These are phyloP conservation scores for Scyliorhinus canicula DNA, from an alignment of 2,797 vertebrate genomes.

Conservation along the genomic window DNA sequence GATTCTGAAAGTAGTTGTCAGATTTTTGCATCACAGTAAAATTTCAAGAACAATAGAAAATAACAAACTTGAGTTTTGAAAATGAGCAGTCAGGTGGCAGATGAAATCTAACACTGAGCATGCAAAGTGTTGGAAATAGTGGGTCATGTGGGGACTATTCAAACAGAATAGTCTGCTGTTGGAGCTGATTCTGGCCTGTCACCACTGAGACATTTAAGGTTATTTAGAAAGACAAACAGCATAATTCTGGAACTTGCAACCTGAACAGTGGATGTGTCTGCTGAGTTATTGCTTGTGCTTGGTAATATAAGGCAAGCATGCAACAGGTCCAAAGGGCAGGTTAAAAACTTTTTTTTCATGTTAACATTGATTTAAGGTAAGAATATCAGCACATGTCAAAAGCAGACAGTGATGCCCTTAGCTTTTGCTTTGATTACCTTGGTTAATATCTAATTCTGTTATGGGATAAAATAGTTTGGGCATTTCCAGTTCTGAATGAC, in stretches of 20 bases:
- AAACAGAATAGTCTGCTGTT: background rate
- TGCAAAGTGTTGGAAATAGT: background rate
- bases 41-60: background rate
- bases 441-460: background rate
- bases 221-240: background rate
- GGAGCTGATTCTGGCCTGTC: background rate
- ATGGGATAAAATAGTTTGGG: background rate
- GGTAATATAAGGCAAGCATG: background rate
- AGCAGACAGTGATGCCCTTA: background rate
- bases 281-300: background rate
- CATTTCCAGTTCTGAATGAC: too few species aligned
- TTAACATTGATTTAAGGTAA: background rate
- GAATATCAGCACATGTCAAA: background rate
- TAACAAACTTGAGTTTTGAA: background rate
- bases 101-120: background rate
- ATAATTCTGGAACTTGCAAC: background rate
- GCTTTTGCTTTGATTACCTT: background rate
- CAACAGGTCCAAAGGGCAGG: background rate
- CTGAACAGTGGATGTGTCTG: background rate
- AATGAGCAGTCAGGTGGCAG: background rate
- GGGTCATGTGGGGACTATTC: background rate
- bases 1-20: background rate
- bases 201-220: background rate
- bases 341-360: background rate
- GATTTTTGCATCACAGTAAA: background rate